phyloP scores from a whole-genome alignment of 2,797 vertebrate species.

The Picus viridis region DNA sequence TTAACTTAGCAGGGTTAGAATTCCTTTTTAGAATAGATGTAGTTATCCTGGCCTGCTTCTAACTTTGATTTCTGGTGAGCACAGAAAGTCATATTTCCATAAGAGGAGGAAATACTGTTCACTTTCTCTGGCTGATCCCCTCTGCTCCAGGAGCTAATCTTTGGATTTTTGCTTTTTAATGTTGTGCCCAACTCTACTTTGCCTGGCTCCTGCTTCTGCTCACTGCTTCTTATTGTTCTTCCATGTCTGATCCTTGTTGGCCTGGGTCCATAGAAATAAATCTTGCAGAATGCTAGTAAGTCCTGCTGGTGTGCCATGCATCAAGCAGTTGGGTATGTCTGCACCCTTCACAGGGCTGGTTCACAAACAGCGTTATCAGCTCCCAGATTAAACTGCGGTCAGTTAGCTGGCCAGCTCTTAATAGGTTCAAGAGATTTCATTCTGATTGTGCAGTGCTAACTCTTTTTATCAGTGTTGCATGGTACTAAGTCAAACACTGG shows the following conservation, averaged over 20 bases:
- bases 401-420: not conserved
- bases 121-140: not conserved
- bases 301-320: rapidly evolving
- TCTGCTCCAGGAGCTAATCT: not conserved
- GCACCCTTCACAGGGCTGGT: not conserved
- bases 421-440: not conserved
- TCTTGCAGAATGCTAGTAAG: not conserved
- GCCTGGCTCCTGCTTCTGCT: not conserved
- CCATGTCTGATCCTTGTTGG: not conserved
- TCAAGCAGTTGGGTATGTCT: rapidly evolving
- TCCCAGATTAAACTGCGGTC: not conserved
- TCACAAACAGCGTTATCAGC: not conserved
- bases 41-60: not conserved
- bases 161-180: not conserved
- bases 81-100: not conserved
- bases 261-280: not conserved
- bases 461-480: not conserved
- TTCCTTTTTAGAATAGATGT: not conserved
- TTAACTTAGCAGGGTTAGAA: not conserved
- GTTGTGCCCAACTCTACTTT: not conserved
- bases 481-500: not conserved
- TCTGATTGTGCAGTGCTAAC: not conserved
- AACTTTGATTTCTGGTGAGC: not conserved
- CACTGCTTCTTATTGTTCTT: not conserved
- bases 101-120: constrained; percentile 1